Evolutionary conservation across 2,113 vertebrate species (phyloP).

Genomic region (Rhizomys pruinosus): DNA sequence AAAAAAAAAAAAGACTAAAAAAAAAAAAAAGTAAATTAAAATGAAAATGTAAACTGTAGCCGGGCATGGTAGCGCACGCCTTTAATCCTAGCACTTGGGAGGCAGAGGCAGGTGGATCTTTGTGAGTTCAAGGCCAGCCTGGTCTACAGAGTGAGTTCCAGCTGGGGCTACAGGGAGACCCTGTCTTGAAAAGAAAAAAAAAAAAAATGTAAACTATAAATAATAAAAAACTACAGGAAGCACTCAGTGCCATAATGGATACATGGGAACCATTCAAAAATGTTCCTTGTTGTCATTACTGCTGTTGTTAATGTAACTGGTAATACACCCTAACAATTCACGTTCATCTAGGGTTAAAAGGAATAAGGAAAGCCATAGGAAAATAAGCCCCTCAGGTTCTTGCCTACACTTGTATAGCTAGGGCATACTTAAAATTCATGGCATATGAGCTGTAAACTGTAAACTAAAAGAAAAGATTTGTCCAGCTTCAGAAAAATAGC

Average conservation of each 20-base stretch:
- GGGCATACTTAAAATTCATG: neutral
- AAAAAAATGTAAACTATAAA: too few species aligned
- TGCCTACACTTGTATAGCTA: conserved; percentile 3
- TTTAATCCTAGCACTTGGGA: too few species aligned
- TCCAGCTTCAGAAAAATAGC: neutral
- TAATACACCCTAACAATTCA: neutral
- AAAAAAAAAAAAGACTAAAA: too few species aligned
- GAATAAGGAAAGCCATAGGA: neutral
- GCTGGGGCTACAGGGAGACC: too few species aligned
- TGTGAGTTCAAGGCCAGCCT: too few species aligned
- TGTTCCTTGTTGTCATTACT: neutral
- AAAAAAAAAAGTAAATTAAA: too few species aligned
- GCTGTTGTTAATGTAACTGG: neutral
- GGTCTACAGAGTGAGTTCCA: too few species aligned
- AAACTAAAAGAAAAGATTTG: neutral
- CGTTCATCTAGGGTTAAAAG: neutral
- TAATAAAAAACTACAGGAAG: neutral
- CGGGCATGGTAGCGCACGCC: too few species aligned
- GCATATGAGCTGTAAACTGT: neutral
- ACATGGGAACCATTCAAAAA: neutral
- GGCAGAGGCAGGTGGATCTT: too few species aligned
- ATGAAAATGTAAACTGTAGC: too few species aligned
- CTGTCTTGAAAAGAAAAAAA: too few species aligned
- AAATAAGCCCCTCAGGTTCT: conserved; percentile 13
- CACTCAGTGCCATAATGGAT: neutral